A percentile compares a stretch with the other conserved stretches of the same genome.
phyloP scores from a whole-genome alignment of 2,797 vertebrate species.

The Perdix hodgsoniae region DNA sequence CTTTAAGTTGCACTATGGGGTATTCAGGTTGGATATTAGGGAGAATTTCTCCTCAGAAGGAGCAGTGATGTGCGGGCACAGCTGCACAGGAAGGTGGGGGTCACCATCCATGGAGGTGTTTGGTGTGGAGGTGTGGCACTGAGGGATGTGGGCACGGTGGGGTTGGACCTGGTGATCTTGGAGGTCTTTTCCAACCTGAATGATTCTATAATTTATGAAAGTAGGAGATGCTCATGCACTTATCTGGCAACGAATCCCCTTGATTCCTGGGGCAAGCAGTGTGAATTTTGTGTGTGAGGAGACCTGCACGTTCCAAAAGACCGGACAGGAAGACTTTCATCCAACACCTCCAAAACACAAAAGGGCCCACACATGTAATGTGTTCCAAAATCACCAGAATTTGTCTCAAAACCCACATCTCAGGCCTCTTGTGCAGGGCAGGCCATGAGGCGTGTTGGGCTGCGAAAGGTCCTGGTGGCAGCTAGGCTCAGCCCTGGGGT shows the following conservation, averaged over 20 bases:
- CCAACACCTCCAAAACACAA: not conserved
- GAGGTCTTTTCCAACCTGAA: no score
- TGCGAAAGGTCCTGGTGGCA: not conserved
- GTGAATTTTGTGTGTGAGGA: not conserved
- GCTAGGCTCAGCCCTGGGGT: not conserved
- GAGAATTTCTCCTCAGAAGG: no score
- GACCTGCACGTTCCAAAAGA: not conserved
- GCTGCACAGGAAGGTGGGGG: no score
- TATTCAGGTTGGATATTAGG: no score
- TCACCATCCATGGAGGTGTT: no score
- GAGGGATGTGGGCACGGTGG: no score
- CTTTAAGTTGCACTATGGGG: no score
- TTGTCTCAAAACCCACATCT: fast-evolving
- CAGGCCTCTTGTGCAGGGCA: fast-evolving
- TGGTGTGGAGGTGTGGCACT: no score
- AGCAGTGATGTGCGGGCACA: no score
- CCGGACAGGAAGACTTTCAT: not conserved
- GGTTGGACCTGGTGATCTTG: no score
- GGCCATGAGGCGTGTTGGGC: fast-evolving
- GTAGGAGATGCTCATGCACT: not conserved
- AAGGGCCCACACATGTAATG: not conserved
- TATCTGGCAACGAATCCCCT: not conserved
- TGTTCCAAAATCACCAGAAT: not conserved
- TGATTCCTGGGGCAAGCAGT: not conserved
- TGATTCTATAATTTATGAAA: no score